phyloP scores from a whole-genome alignment of 2,113 vertebrate genomes.

The Scalopus aquaticus region DNA sequence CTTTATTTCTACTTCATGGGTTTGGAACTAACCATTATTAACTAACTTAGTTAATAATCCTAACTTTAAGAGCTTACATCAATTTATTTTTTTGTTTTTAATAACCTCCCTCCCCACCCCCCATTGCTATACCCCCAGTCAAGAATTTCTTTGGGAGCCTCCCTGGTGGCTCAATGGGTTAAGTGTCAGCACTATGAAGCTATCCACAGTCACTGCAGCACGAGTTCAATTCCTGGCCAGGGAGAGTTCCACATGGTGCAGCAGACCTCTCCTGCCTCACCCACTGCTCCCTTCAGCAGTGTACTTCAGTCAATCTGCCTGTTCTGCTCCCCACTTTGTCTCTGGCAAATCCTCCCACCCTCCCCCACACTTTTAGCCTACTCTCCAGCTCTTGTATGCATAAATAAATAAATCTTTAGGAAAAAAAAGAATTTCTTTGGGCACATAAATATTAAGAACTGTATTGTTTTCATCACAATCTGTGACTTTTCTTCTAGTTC shows the following conservation, averaged over 20 bases:
- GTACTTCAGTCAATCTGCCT: no score
- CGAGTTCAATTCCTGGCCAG: no score
- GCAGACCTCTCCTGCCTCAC: no score
- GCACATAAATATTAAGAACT: not conserved
- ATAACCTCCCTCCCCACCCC: not conserved
- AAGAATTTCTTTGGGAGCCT: slow-evolving; percentile 11
- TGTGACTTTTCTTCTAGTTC: not conserved
- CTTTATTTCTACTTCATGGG: not conserved
- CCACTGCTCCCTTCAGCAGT: no score
- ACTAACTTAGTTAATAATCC: not conserved
- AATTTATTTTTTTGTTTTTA: slow-evolving; percentile 9
- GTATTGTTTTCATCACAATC: not conserved
- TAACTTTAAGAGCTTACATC: not conserved
- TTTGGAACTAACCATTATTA: not conserved
- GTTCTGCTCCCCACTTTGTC: no score
- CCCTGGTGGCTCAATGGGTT: no score
- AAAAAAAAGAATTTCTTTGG: not conserved
- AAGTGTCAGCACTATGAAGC: no score
- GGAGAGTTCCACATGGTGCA: no score
- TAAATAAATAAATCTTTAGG: not conserved
- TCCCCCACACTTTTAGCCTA: no score
- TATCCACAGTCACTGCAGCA: no score
- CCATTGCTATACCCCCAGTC: not conserved
- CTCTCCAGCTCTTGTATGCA: no score
- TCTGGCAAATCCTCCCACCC: no score